These are phyloP conservation scores for Orientallactaga sibirica DNA, from an alignment of 2,797 vertebrate species.

Conservation along the genomic window DNA sequence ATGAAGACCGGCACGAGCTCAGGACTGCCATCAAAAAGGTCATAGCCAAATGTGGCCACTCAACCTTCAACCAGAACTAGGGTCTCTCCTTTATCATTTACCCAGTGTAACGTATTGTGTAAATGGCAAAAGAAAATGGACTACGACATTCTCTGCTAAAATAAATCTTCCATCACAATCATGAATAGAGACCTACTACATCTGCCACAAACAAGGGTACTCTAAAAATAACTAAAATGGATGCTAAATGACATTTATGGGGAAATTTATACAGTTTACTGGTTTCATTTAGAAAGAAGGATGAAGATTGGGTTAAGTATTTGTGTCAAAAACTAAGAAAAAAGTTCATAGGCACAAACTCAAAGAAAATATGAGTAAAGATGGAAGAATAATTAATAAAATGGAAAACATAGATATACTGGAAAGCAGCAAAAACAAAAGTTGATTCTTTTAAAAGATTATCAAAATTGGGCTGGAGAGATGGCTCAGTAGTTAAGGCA, in stretches of 20 bases:
- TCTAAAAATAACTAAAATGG: constrained; percentile 25
- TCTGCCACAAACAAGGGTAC: not conserved
- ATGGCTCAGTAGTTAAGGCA: too few species aligned
- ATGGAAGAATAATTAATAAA: not conserved
- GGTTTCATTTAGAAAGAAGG: constrained; percentile 23
- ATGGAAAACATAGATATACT: not conserved
- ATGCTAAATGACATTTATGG: not conserved
- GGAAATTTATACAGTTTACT: not conserved
- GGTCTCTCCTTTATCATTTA: not conserved
- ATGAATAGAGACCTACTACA: not conserved
- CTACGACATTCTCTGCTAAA: too few species aligned
- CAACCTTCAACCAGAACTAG: not conserved
- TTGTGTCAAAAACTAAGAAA: constrained; percentile 16
- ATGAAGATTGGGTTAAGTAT: not conserved
- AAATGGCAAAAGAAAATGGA: not conserved
- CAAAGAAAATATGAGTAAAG: not conserved
- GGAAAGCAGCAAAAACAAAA: constrained; percentile 1
- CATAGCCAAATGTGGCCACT: not conserved
- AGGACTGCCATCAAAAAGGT: not conserved
- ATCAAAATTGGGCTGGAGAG: not conserved
- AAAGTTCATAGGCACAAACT: not conserved
- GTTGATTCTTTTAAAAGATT: not conserved
- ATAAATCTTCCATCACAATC: too few species aligned
- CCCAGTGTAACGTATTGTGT: not conserved
- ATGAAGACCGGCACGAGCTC: too few species aligned